Percentiles rank a stretch among this genome's conserved stretches.
Evolutionary conservation across 1,140 invertebrate genomes (phyloP).

Genomic region (Camponotus floridanus): DNA sequence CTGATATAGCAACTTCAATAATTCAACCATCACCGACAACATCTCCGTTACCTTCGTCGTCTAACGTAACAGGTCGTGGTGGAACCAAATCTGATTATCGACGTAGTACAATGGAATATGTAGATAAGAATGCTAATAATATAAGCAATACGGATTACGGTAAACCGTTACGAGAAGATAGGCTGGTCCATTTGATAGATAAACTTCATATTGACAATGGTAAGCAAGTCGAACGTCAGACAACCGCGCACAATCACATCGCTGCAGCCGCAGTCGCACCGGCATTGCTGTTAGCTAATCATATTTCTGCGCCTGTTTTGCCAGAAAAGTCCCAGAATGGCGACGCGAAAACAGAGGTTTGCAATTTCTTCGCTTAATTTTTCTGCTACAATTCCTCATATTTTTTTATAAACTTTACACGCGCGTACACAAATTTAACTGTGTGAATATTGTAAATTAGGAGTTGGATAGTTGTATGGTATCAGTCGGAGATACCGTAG

Average conservation of each 20-base stretch:
- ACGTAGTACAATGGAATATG: constrained; percentile 83
- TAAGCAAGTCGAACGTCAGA: constrained; percentile 76
- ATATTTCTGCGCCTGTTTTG: constrained; percentile 75
- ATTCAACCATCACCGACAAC: constrained; percentile 78
- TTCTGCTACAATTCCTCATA: neutral
- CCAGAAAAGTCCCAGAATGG: constrained; percentile 79
- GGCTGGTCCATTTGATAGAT: constrained; percentile 79
- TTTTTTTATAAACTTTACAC: constrained; percentile 1
- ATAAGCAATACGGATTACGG: constrained; percentile 74
- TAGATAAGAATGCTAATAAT: constrained; percentile 86
- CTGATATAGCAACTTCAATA: constrained; percentile 66
- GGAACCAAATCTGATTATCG: constrained; percentile 82
- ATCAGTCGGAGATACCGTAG: constrained; percentile 68
- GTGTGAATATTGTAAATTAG: constrained; percentile 52
- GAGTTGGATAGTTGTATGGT: constrained; percentile 69
- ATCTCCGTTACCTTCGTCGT: constrained; percentile 74
- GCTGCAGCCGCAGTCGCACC: constrained; percentile 67
- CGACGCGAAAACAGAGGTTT: constrained; percentile 79
- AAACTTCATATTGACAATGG: constrained; percentile 81
- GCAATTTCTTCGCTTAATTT: constrained; percentile 29
- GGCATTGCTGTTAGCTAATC: constrained; percentile 79
- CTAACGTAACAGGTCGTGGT: constrained; percentile 82
- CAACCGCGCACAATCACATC: constrained; percentile 69
- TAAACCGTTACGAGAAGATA: constrained; percentile 77
- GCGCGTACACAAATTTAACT: neutral